Evolutionary conservation across 2,888 invertebrate genomes (phyloP).

Genomic region (Oxycera nigricornis): DNA sequence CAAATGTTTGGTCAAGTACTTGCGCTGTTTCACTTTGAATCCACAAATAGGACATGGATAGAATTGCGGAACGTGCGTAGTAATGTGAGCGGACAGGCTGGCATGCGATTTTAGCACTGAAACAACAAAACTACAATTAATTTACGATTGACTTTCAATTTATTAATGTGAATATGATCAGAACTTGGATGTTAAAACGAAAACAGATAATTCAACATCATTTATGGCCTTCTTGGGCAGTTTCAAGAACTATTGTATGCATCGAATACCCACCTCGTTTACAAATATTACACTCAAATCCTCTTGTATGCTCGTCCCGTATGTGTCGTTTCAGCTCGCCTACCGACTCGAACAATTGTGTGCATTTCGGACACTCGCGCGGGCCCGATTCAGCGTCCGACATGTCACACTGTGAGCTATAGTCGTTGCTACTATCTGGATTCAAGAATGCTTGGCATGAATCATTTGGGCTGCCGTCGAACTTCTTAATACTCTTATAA

Average conservation of each 20-base stretch:
- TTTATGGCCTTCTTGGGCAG: too few relatives aligned
- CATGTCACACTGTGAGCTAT: slow-evolving; percentile 27
- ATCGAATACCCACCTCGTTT: slow-evolving; percentile 24
- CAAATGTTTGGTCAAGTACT: slow-evolving; percentile 28
- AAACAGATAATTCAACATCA: neutral
- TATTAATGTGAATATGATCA: too few relatives aligned
- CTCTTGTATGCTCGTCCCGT: slow-evolving; percentile 17
- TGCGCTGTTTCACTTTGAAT: slow-evolving; percentile 36
- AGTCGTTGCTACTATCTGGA: slow-evolving; percentile 29
- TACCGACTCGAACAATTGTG: slow-evolving; percentile 23
- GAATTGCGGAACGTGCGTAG: slow-evolving; percentile 29
- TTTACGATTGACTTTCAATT: too few relatives aligned
- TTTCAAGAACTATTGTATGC: too few relatives aligned
- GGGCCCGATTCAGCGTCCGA: slow-evolving; percentile 10
- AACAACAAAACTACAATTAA: neutral
- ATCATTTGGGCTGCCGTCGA: neutral
- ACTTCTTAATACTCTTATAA: slow-evolving; percentile 20
- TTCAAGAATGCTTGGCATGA: slow-evolving; percentile 10
- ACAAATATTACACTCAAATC: slow-evolving; percentile 32
- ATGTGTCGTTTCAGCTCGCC: slow-evolving; percentile 28
- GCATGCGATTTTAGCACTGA: slow-evolving; percentile 27
- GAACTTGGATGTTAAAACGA: too few relatives aligned
- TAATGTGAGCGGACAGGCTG: slow-evolving; percentile 23
- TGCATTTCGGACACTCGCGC: slow-evolving; percentile 27
- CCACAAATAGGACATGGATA: slow-evolving; percentile 35